Conservation (phyloP, 1,140 invertebrate genomes). For the Bacillus rossius region DNA sequence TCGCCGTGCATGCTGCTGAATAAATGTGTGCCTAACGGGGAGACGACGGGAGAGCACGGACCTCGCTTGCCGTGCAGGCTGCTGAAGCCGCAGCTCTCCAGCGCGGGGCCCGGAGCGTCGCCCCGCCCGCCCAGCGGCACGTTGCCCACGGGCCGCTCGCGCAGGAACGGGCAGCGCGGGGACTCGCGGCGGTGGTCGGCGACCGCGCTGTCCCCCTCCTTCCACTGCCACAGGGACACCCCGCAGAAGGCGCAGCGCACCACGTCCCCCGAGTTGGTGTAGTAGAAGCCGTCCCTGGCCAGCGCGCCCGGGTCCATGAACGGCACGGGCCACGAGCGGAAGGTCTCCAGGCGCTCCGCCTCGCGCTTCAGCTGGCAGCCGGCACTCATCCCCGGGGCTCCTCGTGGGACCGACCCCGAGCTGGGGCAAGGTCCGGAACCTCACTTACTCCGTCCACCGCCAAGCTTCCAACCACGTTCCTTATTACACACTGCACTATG, state of each 20-base stretch:
- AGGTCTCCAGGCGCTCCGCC: slow-evolving; percentile 51
- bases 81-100: too few relatives aligned
- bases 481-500: too few relatives aligned
- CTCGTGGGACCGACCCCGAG: too few relatives aligned
- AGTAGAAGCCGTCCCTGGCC: slow-evolving; percentile 80
- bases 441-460: too few relatives aligned
- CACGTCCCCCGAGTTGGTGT: slow-evolving; percentile 55
- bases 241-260: slow-evolving; percentile 84
- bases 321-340: slow-evolving; percentile 49
- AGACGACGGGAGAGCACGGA: too few relatives aligned
- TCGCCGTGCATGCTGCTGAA: too few relatives aligned
- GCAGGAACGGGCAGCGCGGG: slow-evolving; percentile 67
- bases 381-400: too few relatives aligned
- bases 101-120: too few relatives aligned
- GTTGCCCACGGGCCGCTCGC: slow-evolving; percentile 55
- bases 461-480: too few relatives aligned
- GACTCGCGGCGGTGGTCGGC: slow-evolving; percentile 75
- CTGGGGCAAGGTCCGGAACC: too few relatives aligned
- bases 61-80: too few relatives aligned
- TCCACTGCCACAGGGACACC: slow-evolving; percentile 77
- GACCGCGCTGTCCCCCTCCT: slow-evolving; percentile 69
- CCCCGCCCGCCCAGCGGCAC: slow-evolving; percentile 54
- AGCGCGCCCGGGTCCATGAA: slow-evolving; percentile 52
- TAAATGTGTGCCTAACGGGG: too few relatives aligned
- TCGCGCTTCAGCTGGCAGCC: slow-evolving; percentile 31